Conservation (phyloP, 2,888 invertebrate genomes). For the Phengaris arion region DNA sequence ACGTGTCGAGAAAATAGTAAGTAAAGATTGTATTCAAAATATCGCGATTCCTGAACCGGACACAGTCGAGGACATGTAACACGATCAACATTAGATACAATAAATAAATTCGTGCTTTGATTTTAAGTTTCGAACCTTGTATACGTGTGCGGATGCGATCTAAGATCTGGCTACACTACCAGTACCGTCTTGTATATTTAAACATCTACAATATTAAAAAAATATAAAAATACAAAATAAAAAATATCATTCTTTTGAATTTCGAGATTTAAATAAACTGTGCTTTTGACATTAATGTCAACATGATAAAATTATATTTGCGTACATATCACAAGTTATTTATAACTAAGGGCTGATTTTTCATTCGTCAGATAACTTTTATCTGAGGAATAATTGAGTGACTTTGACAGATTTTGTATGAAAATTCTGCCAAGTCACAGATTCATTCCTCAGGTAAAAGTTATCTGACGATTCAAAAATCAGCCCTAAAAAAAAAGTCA, state of each 20-base stretch:
- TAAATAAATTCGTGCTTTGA: conserved; percentile 12
- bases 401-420: no score
- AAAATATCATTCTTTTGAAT: not conserved
- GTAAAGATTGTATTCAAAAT: conserved; percentile 10
- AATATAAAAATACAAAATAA: conserved; percentile 8
- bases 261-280: not conserved
- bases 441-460: no score
- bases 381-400: no score
- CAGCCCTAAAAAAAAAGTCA: not conserved
- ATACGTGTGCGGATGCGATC: not conserved
- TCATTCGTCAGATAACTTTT: no score
- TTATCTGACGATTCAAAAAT: no score
- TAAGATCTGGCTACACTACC: not conserved
- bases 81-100: not conserved
- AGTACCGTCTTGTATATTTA: not conserved
- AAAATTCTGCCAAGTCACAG: no score
- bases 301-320: not conserved
- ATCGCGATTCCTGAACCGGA: conserved; percentile 7
- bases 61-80: not conserved
- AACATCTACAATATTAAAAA: conserved; percentile 2
- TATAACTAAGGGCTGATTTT: no score
- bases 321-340: not conserved
- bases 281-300: not conserved
- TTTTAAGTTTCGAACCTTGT: conserved; percentile 12
- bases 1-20: conserved; percentile 14